Evolutionary conservation across 2,797 vertebrate genomes (phyloP), one percentile per base, ranked within the genome.

Genomic region (Sciurus carolinensis): DNA sequence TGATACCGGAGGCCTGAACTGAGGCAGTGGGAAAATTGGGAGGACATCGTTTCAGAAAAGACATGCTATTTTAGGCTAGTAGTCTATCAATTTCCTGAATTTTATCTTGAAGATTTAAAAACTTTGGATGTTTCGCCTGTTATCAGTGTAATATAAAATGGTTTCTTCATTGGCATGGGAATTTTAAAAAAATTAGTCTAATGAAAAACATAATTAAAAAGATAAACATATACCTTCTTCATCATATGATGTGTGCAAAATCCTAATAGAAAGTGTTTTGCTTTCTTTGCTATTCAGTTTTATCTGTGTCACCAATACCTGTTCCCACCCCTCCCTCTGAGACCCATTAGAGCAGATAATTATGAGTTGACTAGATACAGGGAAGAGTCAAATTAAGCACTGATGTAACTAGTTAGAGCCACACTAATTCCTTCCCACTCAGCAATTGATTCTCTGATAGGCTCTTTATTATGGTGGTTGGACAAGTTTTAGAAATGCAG

Each of bases 311-410:
- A 10, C 10, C 75, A 80, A 10, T 28, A 26, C 69, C 5, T 5
- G 3, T 91, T 73, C 86, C 94, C 69, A 66, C 77, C 50, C 77
- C 39, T 93, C 94, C 91, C 96, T 94, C 62, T 22, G 87, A 92
- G 72, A 88, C 84, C 64, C 64, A 90, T 95, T 87, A 96, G 67
- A 72, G 95, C 50, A 97, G 95, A 93, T 97, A 90, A 77, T 86
- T 95, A 47, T 39, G 66, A 90, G 9, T 0, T 42, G 67, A 39
- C 15, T 71, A 75, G 84, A 93, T 2, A 5, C 20, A 80, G 91
- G 75, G 54, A 92, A 8, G 77, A 93, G 92, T 95, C 54, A 87
- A 72, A 50, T 42, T 96, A 95, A 92, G 67, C 33, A 39, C 15
- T 92, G 94, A 84, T 77, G 81, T 95, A 90, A 95, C 80, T 39